Evolutionary conservation across 2,113 vertebrate genomes (phyloP).

Genomic region (Peucedramus taeniatus): DNA sequence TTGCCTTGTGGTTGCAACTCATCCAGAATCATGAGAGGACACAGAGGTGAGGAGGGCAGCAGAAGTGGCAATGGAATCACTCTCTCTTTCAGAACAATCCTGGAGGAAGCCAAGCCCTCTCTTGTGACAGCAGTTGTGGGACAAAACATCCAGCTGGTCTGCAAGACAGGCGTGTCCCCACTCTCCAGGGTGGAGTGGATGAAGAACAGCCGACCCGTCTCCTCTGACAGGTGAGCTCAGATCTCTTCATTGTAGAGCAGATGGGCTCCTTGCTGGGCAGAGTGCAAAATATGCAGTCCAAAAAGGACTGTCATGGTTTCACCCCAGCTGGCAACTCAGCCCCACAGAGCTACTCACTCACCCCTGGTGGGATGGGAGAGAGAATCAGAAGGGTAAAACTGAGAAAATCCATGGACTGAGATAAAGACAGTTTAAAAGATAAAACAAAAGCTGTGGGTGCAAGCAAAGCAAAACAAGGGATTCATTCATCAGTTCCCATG

Average conservation of each 20-base stretch:
- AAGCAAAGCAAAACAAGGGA: not conserved
- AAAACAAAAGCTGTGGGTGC: not conserved
- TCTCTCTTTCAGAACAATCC: constrained; percentile 68
- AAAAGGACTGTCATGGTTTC: not conserved
- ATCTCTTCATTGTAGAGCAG: not conserved
- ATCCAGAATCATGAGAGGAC: not conserved
- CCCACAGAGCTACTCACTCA: not conserved
- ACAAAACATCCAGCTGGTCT: constrained; percentile 83
- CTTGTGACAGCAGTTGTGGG: constrained; percentile 78
- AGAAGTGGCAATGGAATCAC: not conserved
- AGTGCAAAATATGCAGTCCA: not conserved
- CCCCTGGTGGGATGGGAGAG: not conserved
- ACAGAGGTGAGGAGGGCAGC: not conserved
- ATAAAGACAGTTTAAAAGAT: not conserved
- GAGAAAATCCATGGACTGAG: not conserved
- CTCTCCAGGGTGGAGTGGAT: constrained; percentile 80
- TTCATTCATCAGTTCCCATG: not conserved
- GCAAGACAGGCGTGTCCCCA: constrained; percentile 69
- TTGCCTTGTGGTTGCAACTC: not conserved
- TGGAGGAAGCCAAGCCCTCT: constrained; percentile 77
- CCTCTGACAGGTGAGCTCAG: constrained; percentile 77
- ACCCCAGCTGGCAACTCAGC: not conserved
- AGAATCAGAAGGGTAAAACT: not conserved
- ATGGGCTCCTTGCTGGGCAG: not conserved
- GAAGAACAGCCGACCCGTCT: constrained; percentile 76